Evolutionary conservation across 1,140 invertebrate genomes (phyloP).

Genomic region (Micrasema longulum): DNA sequence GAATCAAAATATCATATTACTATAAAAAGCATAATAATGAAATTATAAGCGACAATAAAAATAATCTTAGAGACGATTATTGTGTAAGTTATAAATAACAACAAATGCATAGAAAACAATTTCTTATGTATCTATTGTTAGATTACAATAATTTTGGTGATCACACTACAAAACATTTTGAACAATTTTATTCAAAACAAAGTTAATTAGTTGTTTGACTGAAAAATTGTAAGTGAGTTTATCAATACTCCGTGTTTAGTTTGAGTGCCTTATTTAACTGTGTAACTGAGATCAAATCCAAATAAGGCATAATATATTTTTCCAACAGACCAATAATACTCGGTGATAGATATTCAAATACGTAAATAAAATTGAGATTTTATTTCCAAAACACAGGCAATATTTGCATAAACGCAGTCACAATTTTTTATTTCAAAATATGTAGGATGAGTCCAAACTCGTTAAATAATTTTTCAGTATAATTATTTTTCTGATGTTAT

Average conservation of each 20-base stretch:
- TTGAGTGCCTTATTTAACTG: too few species aligned
- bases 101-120: conserved; percentile 31
- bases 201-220: conserved; percentile 37
- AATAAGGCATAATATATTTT: not conserved
- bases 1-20: conserved; percentile 1
- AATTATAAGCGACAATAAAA: conserved; percentile 12
- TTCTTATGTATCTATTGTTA: conserved; percentile 31
- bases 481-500: too few species aligned
- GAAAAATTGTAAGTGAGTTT: conserved; percentile 34
- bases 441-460: too few species aligned
- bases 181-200: conserved; percentile 21
- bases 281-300: not conserved
- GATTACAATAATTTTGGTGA: conserved; percentile 19
- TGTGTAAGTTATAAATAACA: conserved; percentile 1
- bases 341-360: not conserved
- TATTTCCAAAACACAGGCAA: not conserved
- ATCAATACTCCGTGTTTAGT: conserved; percentile 13
- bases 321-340: not conserved
- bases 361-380: too few species aligned
- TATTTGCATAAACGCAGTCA: conserved; percentile 29
- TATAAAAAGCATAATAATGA: conserved; percentile 7
- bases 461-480: too few species aligned
- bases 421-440: too few species aligned
- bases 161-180: conserved; percentile 23
- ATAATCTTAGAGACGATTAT: too few species aligned